A percentile compares a stretch with the other conserved stretches of the same genome.
Evolutionary conservation across 2,797 vertebrate genomes (phyloP).

Genomic region (Rhinoraja longicauda): DNA sequence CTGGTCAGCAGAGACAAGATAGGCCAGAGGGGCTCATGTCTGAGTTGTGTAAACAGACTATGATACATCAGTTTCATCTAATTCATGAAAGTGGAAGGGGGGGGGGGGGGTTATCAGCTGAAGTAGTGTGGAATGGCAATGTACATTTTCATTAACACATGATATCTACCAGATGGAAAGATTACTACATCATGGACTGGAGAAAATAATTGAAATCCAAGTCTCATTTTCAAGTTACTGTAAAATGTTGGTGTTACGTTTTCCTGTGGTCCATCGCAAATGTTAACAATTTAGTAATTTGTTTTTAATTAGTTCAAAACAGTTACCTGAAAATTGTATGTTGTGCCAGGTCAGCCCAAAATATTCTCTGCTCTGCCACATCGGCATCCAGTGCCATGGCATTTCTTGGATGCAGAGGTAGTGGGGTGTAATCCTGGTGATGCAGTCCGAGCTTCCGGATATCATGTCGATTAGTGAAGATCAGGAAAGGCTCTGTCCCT

Average conservation of each 20-base stretch:
- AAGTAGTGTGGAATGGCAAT: not conserved
- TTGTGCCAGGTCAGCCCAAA: slow-evolving; percentile 88
- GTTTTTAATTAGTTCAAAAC: not conserved
- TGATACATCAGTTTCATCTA: too few relatives aligned
- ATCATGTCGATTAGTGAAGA: slow-evolving; percentile 92
- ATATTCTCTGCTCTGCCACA: slow-evolving; percentile 78
- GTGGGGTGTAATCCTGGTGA: slow-evolving; percentile 87
- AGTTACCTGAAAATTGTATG: slow-evolving; percentile 85
- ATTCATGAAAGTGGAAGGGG: too few relatives aligned
- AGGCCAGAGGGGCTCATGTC: too few relatives aligned
- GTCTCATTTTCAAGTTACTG: not conserved
- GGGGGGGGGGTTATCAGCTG: too few relatives aligned
- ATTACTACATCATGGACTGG: not conserved
- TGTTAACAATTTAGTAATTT: not conserved
- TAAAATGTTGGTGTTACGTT: not conserved
- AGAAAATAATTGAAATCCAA: not conserved
- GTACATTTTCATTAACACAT: not conserved
- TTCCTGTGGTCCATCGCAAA: not conserved
- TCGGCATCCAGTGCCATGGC: slow-evolving; percentile 83
- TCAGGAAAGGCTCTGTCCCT: slow-evolving; percentile 88
- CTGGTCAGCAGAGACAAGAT: too few relatives aligned
- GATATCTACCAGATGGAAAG: not conserved
- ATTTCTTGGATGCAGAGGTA: slow-evolving; percentile 87
- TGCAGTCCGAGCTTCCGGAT: slow-evolving; percentile 90
- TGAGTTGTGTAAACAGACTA: too few relatives aligned